Conservation (phyloP, 2,113 vertebrate species). For the Elephantulus edwardii region DNA sequence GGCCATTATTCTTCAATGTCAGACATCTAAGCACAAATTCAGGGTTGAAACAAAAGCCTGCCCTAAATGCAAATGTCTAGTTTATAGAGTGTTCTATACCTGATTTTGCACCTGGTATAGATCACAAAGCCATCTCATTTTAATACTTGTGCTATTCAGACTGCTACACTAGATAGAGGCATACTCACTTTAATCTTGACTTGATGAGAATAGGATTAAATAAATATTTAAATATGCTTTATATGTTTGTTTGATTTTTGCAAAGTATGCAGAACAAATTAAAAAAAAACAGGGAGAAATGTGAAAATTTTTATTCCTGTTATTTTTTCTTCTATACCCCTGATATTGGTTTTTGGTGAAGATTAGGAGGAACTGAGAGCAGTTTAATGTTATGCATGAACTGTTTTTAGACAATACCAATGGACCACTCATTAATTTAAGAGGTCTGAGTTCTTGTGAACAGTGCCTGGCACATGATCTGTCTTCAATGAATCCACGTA, state of each 20-base stretch:
- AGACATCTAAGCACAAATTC: background rate
- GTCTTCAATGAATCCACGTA: background rate
- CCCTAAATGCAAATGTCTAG: background rate
- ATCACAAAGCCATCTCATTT: background rate
- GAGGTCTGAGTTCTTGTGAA: background rate
- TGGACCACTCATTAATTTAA: background rate
- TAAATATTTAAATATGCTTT: background rate
- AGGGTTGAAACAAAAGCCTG: background rate
- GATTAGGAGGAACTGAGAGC: background rate
- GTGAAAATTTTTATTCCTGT: background rate
- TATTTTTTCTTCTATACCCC: background rate
- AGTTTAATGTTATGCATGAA: constrained; percentile 6
- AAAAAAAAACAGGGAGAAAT: constrained; percentile 38
- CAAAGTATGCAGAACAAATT: constrained; percentile 17
- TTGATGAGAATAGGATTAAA: background rate
- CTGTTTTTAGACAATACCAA: background rate
- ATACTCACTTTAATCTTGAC: constrained; percentile 6
- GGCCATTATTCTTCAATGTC: background rate
- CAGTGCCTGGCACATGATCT: background rate
- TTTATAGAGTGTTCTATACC: background rate
- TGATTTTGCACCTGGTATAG: background rate
- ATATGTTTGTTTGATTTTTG: background rate
- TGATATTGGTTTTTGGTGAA: background rate
- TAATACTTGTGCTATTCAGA: background rate
- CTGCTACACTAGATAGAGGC: background rate